Conservation (phyloP, 2,797 vertebrate species). For the Lindbergichthys nudifrons region DNA sequence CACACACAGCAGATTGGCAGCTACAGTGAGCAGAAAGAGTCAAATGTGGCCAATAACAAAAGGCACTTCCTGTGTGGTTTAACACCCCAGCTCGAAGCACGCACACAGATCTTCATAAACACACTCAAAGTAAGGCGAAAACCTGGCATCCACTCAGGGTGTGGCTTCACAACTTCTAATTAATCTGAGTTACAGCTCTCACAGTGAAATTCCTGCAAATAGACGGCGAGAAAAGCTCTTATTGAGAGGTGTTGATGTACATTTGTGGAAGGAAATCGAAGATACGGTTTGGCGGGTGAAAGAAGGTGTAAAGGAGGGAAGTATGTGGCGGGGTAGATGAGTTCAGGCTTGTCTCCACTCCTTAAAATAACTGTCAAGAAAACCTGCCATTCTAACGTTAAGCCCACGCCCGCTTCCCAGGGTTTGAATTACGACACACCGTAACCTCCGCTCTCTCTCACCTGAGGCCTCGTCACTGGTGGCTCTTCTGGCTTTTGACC, state of each 20-base stretch:
- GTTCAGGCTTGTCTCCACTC: slow-evolving; percentile 83
- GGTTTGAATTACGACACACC: slow-evolving; percentile 5
- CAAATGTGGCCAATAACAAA: slow-evolving; percentile 36
- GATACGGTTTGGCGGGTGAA: neutral
- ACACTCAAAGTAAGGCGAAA: slow-evolving; percentile 23
- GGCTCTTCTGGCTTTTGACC: neutral
- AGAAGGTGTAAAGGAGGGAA: slow-evolving; percentile 17
- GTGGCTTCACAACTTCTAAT: slow-evolving; percentile 66
- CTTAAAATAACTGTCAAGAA: slow-evolving; percentile 80
- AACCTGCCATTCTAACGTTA: slow-evolving; percentile 38
- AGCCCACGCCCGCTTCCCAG: slow-evolving; percentile 16
- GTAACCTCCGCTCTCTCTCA: neutral
- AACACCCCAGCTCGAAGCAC: neutral
- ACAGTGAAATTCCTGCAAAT: slow-evolving; percentile 29
- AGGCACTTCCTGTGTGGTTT: slow-evolving; percentile 24
- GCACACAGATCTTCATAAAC: slow-evolving; percentile 13
- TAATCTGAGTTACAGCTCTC: slow-evolving; percentile 30
- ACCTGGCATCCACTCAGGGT: slow-evolving; percentile 63
- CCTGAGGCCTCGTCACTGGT: neutral
- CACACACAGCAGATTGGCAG: neutral
- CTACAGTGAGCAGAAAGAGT: slow-evolving; percentile 1
- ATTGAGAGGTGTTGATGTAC: neutral
- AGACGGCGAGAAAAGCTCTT: neutral
- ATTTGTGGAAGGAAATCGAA: neutral
- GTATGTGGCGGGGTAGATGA: slow-evolving; percentile 57